phyloP scores from a whole-genome alignment of 2,888 invertebrate genomes.

The Leucophora obtusa region DNA sequence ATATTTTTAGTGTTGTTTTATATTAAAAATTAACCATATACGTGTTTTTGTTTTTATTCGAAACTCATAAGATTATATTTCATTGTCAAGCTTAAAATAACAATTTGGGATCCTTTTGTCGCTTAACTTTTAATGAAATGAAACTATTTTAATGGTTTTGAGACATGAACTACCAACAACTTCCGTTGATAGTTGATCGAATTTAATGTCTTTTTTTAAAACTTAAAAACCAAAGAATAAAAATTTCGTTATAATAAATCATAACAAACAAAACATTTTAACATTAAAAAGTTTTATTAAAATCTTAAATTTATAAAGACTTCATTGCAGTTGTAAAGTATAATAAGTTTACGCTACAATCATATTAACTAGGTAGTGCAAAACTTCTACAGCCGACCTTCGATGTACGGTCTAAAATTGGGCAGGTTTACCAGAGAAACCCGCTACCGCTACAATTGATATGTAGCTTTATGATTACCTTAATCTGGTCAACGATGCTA shows the following conservation, averaged over 20 bases:
- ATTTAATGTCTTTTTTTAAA: slow-evolving; percentile 10
- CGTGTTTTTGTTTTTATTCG: slow-evolving; percentile 25
- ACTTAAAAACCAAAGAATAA: background rate
- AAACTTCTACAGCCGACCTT: too few relatives aligned
- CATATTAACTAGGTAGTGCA: too few relatives aligned
- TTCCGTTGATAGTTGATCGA: background rate
- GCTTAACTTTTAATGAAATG: background rate
- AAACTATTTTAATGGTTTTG: slow-evolving; percentile 13
- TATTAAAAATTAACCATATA: background rate
- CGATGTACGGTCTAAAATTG: too few relatives aligned
- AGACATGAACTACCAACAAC: slow-evolving; percentile 21
- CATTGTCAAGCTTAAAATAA: background rate
- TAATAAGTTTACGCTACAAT: too few relatives aligned
- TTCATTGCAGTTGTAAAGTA: background rate
- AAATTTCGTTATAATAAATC: background rate
- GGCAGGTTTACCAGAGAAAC: too few relatives aligned
- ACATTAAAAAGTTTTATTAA: slow-evolving; percentile 43
- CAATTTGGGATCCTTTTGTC: background rate
- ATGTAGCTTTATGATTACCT: too few relatives aligned
- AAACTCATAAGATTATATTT: slow-evolving; percentile 46
- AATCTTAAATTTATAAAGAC: background rate
- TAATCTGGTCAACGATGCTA: too few relatives aligned
- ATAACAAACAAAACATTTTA: slow-evolving; percentile 6
- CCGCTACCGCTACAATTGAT: too few relatives aligned
- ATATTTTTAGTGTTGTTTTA: slow-evolving; percentile 32